A percentile compares a stretch with the other conserved stretches of the same genome.
Evolutionary conservation across 2,113 vertebrate genomes (phyloP).

Genomic region (Numenius arquata): DNA sequence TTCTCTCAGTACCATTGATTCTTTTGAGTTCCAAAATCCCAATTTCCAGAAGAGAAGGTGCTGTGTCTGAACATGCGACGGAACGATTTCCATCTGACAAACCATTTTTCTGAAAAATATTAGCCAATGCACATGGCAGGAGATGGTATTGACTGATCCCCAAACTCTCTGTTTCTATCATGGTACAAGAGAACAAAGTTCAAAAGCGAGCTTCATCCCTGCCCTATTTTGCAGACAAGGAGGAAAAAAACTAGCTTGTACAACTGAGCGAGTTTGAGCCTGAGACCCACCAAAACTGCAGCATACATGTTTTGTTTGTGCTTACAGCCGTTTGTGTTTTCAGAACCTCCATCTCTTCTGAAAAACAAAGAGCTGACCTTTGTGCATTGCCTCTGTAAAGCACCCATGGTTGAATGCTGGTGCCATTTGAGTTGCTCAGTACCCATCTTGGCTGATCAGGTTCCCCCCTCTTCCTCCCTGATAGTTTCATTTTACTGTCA

Average conservation of each 20-base stretch:
- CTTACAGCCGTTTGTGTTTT: slow-evolving; percentile 51
- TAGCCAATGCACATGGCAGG: not conserved
- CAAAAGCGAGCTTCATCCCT: not conserved
- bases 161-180: not conserved
- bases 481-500: slow-evolving; percentile 9
- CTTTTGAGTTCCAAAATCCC: not conserved
- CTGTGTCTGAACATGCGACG: not conserved
- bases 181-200: not conserved
- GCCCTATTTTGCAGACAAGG: not conserved
- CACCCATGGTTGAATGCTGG: slow-evolving; percentile 39
- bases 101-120: not conserved
- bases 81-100: not conserved
- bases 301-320: not conserved
- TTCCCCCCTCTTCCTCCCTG: not conserved
- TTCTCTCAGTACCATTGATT: not conserved
- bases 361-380: slow-evolving; percentile 52
- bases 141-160: not conserved
- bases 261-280: not conserved
- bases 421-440: not conserved
- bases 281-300: not conserved
- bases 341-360: slow-evolving; percentile 29
- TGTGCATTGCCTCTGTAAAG: not conserved
- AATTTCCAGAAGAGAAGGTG: not conserved
- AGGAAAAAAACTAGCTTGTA: not conserved
- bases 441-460: not conserved